Conservation (phyloP, 23 tunicate species). For the Trididemnum nubilum region DNA sequence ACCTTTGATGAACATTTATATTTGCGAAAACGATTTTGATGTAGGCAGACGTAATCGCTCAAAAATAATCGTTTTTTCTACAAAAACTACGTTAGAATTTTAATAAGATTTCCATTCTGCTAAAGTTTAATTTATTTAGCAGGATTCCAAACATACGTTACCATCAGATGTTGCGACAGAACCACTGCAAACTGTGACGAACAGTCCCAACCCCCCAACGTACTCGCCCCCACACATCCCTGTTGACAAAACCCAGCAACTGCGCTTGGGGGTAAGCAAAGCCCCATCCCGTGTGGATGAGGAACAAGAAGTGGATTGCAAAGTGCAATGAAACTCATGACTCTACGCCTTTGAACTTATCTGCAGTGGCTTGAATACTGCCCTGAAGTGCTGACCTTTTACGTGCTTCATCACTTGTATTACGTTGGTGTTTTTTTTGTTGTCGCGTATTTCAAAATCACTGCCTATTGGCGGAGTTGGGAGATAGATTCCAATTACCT, state of each 20-base stretch:
- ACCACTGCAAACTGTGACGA: constrained; percentile 8
- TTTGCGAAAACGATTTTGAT: too few species aligned
- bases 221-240: not conserved
- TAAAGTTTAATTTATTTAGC: not conserved
- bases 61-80: too few species aligned
- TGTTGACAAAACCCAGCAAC: not conserved
- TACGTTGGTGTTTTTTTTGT: too few species aligned
- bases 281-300: not conserved
- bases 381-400: too few species aligned
- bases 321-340: constrained; percentile 25
- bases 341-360: not conserved
- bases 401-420: too few species aligned
- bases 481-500: too few species aligned
- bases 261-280: constrained; percentile 17
- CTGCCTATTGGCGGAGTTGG: too few species aligned
- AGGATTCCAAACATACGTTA: not conserved
- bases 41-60: too few species aligned
- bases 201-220: constrained; percentile 15
- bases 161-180: not conserved
- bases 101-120: not conserved
- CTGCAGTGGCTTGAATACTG: too few species aligned
- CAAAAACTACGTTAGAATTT: too few species aligned
- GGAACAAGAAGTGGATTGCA: constrained; percentile 12
- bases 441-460: too few species aligned
- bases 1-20: too few species aligned